Base-by-base conservation (phyloP, 2,797 vertebrate genomes). In the Pampus argenteus region DNA sequence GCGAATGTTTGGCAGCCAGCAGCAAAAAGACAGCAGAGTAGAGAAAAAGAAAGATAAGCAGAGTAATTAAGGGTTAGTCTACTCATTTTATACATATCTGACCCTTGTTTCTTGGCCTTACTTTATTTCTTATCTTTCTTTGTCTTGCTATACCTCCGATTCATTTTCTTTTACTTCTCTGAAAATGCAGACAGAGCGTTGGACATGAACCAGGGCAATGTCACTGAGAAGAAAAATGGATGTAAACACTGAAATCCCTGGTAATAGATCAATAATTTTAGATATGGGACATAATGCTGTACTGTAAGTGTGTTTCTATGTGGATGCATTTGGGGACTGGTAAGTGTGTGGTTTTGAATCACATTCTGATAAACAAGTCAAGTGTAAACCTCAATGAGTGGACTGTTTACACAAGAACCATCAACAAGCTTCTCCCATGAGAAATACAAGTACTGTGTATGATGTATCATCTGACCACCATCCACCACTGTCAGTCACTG, bases 391-490 rank as follows among this genome's bases (percentile, higher is more conserved):
- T 55, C 38, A 25, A 13, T 13, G 22, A 72, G 18, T 34, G 38
- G 58, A 67, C 44, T 48, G 44, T 77, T 88, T 73, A 52, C 77
- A 63, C 65, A 62, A 52, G 44, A 66, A 69, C 66, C 48, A 75
- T 72, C 56, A 61, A 60, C 58, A 77, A 66, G 45, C 47, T 50
- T 36, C 36, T 79, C 26, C 38, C 62, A 44, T 34, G 25, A 77
- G 47, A 44, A 77, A 79, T 45, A 38, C 67, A 31, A 28, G 28
- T 40, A 40, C 17, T 1, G 17, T 54, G 15, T 71, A 22, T 62
- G 23, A 68, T 84, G 50, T 48, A 77, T 78, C 67, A 83, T 73
- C 51, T 68, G 74, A 50, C 55, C 47, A 49, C 62, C 52, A 74
- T 76, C 49, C 38, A 38, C 50, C 22, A 40, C 40, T 42, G 48